Conservation (phyloP, 2,113 vertebrate species). For the Lota lota region DNA sequence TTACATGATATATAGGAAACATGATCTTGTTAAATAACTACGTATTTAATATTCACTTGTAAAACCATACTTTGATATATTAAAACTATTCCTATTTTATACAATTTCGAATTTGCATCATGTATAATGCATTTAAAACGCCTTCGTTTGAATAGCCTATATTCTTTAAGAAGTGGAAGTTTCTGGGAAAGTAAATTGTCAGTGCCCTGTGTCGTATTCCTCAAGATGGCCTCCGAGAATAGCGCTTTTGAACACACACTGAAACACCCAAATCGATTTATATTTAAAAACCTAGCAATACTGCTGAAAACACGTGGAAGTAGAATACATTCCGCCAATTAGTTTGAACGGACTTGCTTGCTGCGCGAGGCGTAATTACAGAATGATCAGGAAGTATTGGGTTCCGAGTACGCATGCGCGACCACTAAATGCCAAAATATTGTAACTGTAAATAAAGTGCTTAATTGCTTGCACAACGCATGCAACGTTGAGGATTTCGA, state of each 20-base stretch:
- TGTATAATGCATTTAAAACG: too few species aligned
- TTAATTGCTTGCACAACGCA: conserved; percentile 11
- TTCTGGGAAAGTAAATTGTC: too few species aligned
- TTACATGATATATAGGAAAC: too few species aligned
- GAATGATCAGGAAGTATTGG: conserved; percentile 44
- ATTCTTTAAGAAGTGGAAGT: too few species aligned
- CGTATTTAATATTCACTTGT: too few species aligned
- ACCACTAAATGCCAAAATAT: conserved; percentile 54
- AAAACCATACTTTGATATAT: too few species aligned
- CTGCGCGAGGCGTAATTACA: conserved; percentile 18
- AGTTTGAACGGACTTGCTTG: conserved; percentile 2
- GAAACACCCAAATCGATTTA: not conserved
- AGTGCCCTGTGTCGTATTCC: not conserved
- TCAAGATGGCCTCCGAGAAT: conserved; percentile 4
- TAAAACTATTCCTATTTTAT: too few species aligned
- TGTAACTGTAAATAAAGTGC: conserved; percentile 70
- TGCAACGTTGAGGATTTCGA: not conserved
- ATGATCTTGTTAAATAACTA: too few species aligned
- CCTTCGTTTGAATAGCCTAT: too few species aligned
- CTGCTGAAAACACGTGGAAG: not conserved
- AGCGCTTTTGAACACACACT: not conserved
- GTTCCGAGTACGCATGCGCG: conserved; percentile 57
- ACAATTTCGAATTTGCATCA: too few species aligned
- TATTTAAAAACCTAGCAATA: too few species aligned
- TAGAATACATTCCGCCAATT: conserved; percentile 5